A percentile compares a stretch with the other conserved stretches of the same genome.
phyloP scores from a whole-genome alignment of 2,797 vertebrate species.

The Coendou prehensilis region DNA sequence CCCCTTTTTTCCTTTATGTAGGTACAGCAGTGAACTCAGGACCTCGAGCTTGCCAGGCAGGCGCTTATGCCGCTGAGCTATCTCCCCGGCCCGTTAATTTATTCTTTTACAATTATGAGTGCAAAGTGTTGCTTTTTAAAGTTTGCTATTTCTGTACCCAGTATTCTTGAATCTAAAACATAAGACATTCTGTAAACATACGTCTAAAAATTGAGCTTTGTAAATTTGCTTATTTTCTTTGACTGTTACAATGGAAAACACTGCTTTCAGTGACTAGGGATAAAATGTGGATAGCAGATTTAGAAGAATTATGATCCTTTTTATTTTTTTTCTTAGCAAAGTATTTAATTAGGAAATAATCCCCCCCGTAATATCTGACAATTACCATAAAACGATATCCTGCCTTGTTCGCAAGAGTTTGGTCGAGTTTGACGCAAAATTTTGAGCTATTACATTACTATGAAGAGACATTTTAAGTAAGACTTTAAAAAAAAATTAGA shows the following conservation, averaged over 20 bases:
- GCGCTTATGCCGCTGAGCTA: no score
- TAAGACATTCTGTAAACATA: conserved; percentile 45
- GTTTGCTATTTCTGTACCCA: conserved; percentile 37
- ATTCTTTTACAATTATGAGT: conserved; percentile 55
- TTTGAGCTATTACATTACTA: conserved; percentile 4
- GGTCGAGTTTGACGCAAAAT: conserved; percentile 48
- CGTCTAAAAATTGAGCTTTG: conserved; percentile 52
- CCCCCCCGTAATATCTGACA: conserved; percentile 57
- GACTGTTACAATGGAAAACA: conserved; percentile 72
- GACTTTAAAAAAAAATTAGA: not conserved
- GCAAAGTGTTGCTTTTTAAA: conserved; percentile 50
- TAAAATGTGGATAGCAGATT: conserved; percentile 69
- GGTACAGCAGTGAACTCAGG: no score
- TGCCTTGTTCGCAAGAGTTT: conserved; percentile 36
- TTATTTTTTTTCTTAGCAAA: conserved; percentile 61
- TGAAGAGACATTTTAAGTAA: conserved; percentile 54
- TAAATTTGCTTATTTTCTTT: conserved; percentile 64
- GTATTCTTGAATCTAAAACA: conserved; percentile 53
- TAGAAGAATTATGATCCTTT: conserved; percentile 64
- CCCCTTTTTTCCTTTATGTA: no score
- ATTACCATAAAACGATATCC: conserved; percentile 61
- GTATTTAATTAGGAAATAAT: conserved; percentile 70
- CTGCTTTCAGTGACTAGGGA: conserved; percentile 52
- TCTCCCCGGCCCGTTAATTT: not conserved
- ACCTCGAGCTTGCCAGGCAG: no score